These are phyloP conservation scores for Galleria mellonella DNA, from an alignment of 1,140 invertebrate species.

Conservation along the genomic window DNA sequence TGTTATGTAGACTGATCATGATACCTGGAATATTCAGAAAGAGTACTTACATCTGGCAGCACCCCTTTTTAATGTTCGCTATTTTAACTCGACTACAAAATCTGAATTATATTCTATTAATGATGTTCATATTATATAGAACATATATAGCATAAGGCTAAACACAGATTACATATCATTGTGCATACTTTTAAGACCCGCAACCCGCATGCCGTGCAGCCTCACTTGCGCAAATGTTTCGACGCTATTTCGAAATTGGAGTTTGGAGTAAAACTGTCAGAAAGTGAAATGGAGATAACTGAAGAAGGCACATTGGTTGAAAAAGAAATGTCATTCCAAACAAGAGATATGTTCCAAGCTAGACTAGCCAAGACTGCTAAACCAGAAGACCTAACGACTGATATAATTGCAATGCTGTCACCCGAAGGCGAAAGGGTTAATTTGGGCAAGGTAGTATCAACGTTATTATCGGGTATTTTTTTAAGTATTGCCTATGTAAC, in stretches of 20 bases:
- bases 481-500: no score
- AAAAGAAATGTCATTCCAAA: constrained; percentile 52
- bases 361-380: constrained; percentile 50
- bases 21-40: no score
- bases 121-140: no score
- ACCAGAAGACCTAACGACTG: constrained; percentile 78
- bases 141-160: no score
- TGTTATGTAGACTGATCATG: no score
- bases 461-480: no score
- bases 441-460: constrained; percentile 79
- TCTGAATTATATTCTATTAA: no score
- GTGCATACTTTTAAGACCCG: constrained; percentile 77
- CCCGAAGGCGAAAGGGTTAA: constrained; percentile 88
- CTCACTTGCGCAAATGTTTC: constrained; percentile 92
- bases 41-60: not conserved
- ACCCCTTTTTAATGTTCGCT: not conserved
- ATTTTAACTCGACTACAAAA: no score
- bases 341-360: constrained; percentile 52
- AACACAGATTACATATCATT: constrained; percentile 5
- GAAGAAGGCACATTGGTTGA: constrained; percentile 55
- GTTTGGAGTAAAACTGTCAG: constrained; percentile 77
- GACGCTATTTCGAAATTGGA: constrained; percentile 88
- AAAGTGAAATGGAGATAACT: constrained; percentile 68
- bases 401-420: constrained; percentile 90
- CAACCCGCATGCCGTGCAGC: constrained; percentile 91